A percentile compares a stretch with the other conserved stretches of the same genome.
Conservation (phyloP, 2,797 vertebrate genomes). For the Sebastes umbrosus region DNA sequence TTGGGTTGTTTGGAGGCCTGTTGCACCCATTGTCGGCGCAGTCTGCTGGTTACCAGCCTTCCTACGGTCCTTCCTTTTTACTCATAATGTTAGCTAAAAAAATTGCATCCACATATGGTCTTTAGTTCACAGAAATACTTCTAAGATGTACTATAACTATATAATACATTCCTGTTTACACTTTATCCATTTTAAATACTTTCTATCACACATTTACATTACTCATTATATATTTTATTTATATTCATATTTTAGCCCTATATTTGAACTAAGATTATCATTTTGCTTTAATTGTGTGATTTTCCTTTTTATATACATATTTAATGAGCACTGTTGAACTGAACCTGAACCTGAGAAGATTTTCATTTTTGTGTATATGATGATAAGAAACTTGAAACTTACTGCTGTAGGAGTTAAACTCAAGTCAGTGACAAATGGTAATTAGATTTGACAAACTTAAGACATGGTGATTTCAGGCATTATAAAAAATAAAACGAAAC, state of each 20-base stretch:
- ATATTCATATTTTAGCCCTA: too few relatives aligned
- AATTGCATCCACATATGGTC: background rate
- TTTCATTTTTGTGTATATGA: too few relatives aligned
- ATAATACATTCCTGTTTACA: too few relatives aligned
- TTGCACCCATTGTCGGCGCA: background rate
- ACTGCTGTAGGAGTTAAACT: background rate
- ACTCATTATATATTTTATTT: too few relatives aligned
- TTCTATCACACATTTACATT: too few relatives aligned
- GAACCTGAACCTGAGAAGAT: too few relatives aligned
- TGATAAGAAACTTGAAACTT: too few relatives aligned
- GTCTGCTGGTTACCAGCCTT: background rate
- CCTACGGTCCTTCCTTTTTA: rapidly evolving
- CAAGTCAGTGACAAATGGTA: background rate
- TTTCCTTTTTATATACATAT: too few relatives aligned
- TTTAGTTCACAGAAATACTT: background rate
- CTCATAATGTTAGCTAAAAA: background rate
- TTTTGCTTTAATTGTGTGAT: too few relatives aligned
- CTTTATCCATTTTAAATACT: too few relatives aligned
- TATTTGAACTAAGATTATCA: too few relatives aligned
- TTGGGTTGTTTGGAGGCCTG: background rate
- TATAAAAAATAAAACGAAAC: background rate
- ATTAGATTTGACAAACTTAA: background rate
- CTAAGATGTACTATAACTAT: background rate
- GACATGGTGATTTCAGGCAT: background rate
- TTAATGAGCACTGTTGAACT: too few relatives aligned